Base-by-base conservation (phyloP, 2,113 vertebrate genomes). In the Synodontis membranacea region DNA sequence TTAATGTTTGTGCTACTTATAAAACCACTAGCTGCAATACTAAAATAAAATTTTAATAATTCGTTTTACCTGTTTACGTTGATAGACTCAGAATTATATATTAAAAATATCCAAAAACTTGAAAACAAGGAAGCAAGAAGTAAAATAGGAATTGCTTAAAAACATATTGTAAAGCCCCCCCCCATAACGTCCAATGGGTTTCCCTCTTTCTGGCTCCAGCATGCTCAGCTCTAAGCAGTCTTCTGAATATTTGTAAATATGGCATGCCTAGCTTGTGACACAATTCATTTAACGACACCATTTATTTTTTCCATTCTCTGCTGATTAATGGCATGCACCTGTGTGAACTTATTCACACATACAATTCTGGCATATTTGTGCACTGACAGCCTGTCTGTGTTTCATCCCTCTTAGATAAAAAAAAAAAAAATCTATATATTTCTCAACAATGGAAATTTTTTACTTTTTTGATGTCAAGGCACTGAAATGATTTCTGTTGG, bases 271-370 rank as follows among this genome's bases (percentile, higher is more conserved):
- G 15, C 12, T 62, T 68, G 76, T 86, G 84, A 86, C 60, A 52
- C 37, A 70, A 70, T 80, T 86, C 64, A 80, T 68, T 64, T 70
- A 54, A 68, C 54, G 34, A 23, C 34, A 34, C 48, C 9, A 85
- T 66, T 85, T 85, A 31, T 11, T 48, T 79, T 60, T 52, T 79
- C 48, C 62, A 56, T 23, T 58, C 62, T 14, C 15, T 56, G 31
- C 46, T 70, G 84, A 86, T 86, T 80, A 86, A 86, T 81, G 37
- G 28, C 7, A 37, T 56, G 46, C 84, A 86, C 84, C 78, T 86
- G 76, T 56, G 48, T 44, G 48, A 81, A 70, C 76, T 46, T 82
- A 82, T 72, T 84, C 15, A 15, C 62, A 44, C 60, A 52, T 68
- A 78, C 31, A 83, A 50, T 62, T 66, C 84, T 42, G 76, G 28